Evolutionary conservation across 2,888 invertebrate species (phyloP), one percentile per base, ranked within the genome.

Genomic region (Acrocyrtus sp.): DNA sequence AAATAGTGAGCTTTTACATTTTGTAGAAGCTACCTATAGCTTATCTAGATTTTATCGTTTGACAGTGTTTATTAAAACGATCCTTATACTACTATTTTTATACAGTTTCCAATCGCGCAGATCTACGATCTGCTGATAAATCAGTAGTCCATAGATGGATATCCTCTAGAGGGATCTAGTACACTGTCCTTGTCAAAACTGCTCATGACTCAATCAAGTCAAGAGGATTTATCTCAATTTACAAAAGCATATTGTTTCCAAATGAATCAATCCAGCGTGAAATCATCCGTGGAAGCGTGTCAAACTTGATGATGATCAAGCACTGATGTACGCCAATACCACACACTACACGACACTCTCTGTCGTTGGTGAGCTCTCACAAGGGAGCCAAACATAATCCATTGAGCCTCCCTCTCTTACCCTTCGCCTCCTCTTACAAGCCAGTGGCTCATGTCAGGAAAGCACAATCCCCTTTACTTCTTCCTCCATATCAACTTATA

Each of bases 261-360:
- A 76, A 61, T 68, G 76, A 75, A 56, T 69, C 72, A 72, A 68
- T 72, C 48, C 51, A 62, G 72, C 69, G 69, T 75, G 75, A 75
- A 75, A 74, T 74, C 62, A 74, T 68, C 68, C 74, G 68, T 57
- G 68, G 47, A 63, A 68, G 74, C 74, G 74, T 74, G 74, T 68
- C 74, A 74, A 74, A 74, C 51, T 53, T 58, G 62, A 74, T 58
- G 62, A 47, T 34, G 53, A 68, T n/a, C n/a, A n/a, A n/a, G n/a
- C n/a, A n/a, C 60, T 60, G 51, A 68, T 62, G 21, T 41, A 19
- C 57, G 24, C 6, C 10, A 57, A 57, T 41, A 17, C 24, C 43
- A 45, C 26, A 57, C 26, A 12, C 24, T 26, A 41, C 26, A 26
- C 43, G 29, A 21, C 29, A 21, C 34, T 41, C n/a, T 1, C 41